phyloP scores from a whole-genome alignment of 2,888 invertebrate genomes.

The Atrina japonica region DNA sequence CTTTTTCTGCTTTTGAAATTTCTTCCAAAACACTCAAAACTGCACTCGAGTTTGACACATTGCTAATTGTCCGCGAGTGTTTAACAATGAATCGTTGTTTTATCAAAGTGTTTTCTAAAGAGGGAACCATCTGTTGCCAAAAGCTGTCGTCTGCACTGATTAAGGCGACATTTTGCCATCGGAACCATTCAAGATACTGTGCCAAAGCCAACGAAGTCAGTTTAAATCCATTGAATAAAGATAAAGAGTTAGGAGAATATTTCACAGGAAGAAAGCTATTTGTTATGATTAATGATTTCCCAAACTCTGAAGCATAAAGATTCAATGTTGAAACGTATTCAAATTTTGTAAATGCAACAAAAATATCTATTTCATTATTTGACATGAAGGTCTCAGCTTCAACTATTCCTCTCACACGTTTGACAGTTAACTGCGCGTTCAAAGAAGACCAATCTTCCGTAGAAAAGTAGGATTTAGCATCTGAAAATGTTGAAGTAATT shows the following conservation, averaged over 20 bases:
- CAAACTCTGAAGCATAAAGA: background rate
- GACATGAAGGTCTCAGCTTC: no score
- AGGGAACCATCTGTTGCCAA: constrained; percentile 38
- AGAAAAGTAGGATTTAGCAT: no score
- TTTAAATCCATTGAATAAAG: constrained; percentile 10
- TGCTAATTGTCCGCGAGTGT: constrained; percentile 23
- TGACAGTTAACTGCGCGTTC: no score
- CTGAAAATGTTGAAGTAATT: no score
- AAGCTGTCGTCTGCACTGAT: constrained; percentile 25
- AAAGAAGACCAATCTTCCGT: no score
- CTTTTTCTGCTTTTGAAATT: constrained; percentile 14
- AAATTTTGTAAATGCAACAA: background rate
- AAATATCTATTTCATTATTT: no score
- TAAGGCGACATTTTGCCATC: constrained; percentile 31
- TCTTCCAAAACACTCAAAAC: constrained; percentile 8
- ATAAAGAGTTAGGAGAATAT: constrained; percentile 6
- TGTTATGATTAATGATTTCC: constrained; percentile 15
- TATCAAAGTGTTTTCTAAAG: constrained; percentile 33
- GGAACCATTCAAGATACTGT: constrained; percentile 32
- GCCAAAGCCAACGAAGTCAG: constrained; percentile 14
- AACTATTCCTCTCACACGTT: no score
- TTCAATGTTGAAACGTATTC: constrained; percentile 9
- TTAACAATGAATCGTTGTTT: constrained; percentile 28
- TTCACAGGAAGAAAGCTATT: constrained; percentile 14
- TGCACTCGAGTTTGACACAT: constrained; percentile 24